A percentile compares a stretch with the other conserved stretches of the same genome.
Conservation (phyloP, 2,797 vertebrate species). For the Urophycis tenuis region DNA sequence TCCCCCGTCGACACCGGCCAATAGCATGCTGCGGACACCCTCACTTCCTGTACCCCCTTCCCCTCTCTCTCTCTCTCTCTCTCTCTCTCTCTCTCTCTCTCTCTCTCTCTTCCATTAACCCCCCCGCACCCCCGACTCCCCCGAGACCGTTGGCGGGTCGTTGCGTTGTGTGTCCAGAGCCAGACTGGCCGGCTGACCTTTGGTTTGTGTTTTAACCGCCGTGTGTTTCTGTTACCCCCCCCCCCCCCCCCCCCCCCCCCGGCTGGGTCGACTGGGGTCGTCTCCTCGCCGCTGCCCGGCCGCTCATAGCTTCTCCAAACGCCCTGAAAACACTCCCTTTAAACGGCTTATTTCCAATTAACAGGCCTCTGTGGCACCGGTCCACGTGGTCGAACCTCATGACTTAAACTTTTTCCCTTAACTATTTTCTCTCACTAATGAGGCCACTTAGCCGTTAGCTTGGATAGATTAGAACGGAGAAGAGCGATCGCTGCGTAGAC, state of each 20-base stretch:
- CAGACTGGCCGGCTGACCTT: background rate
- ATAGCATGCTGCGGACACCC: conserved; percentile 67
- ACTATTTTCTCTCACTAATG: background rate
- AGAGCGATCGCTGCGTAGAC: conserved; percentile 7
- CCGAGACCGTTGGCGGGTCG: background rate
- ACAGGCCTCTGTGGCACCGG: conserved; percentile 50
- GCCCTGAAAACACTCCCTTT: conserved; percentile 68
- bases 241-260: too few relatives aligned
- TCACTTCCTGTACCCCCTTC: conserved; percentile 55
- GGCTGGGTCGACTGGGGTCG: too few relatives aligned
- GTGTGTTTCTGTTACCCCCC: too few relatives aligned
- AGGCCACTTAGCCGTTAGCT: background rate
- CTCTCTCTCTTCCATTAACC: conserved; percentile 38
- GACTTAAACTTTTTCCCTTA: background rate
- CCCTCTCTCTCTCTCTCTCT: conserved; percentile 35
- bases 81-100: conserved; percentile 40
- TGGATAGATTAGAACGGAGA: background rate
- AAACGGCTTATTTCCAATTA: conserved; percentile 65
- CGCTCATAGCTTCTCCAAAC: conserved; percentile 67
- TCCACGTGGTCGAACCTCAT: background rate
- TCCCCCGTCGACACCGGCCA: conserved; percentile 51
- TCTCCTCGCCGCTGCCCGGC: conserved; percentile 61
- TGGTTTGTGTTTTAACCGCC: too few relatives aligned
- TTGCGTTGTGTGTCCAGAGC: background rate
- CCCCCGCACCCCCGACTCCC: background rate